Conservation (phyloP, 2,797 vertebrate genomes). For the Hydrocynus forskahlii region DNA sequence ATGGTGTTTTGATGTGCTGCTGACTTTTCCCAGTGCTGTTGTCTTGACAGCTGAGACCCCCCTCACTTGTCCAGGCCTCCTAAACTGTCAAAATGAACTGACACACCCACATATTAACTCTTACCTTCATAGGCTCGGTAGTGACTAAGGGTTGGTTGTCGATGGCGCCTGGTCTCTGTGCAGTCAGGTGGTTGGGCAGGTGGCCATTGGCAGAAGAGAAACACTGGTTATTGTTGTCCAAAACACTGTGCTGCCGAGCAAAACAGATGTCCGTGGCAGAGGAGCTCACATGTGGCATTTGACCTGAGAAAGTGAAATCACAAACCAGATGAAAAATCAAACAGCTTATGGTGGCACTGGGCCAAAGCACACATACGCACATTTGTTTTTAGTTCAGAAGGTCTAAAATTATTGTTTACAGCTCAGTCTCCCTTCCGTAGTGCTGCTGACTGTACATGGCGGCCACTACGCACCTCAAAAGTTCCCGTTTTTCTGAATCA, state of each 20-base stretch:
- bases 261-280: conserved; percentile 89
- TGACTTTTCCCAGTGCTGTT: neutral
- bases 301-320: conserved; percentile 70
- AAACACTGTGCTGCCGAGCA: conserved; percentile 88
- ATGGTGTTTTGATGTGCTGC: neutral
- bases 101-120: conserved; percentile 7
- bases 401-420: too few relatives aligned
- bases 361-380: neutral
- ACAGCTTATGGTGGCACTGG: neutral
- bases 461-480: too few relatives aligned
- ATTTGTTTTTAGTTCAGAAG: too few relatives aligned
- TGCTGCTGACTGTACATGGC: too few relatives aligned
- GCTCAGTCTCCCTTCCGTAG: too few relatives aligned
- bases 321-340: neutral
- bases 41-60: neutral
- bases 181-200: conserved; percentile 83
- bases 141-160: conserved; percentile 95
- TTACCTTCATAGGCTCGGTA: conserved; percentile 91
- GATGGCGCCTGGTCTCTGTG: conserved; percentile 95
- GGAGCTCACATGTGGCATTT: conserved; percentile 80
- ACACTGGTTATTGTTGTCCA: conserved; percentile 96
- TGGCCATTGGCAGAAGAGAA: conserved; percentile 88
- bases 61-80: neutral
- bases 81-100: neutral
- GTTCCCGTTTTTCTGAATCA: too few relatives aligned